Percentiles rank a stretch among this genome's conserved stretches.
These are phyloP conservation scores for Alloscopus bannaensis DNA, from an alignment of 2,888 invertebrate species.

Conservation along the genomic window DNA sequence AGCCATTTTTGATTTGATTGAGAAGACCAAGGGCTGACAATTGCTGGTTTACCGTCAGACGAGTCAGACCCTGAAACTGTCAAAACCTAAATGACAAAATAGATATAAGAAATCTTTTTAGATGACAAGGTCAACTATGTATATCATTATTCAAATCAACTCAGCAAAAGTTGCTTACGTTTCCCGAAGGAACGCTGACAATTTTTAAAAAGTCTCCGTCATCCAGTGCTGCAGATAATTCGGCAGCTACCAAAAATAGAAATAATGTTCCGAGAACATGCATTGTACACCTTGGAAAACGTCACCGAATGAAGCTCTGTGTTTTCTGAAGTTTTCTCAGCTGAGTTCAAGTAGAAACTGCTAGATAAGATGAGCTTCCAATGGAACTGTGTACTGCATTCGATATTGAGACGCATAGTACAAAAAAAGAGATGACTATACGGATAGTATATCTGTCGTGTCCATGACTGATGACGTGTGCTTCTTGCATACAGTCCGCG, in stretches of 20 bases:
- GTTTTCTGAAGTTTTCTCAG: constrained; percentile 22
- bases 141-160: constrained; percentile 8
- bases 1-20: constrained; percentile 68
- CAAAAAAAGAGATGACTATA: not conserved
- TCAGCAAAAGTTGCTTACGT: constrained; percentile 38
- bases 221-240: constrained; percentile 28
- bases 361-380: not conserved
- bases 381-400: not conserved
- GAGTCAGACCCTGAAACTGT: constrained; percentile 57
- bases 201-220: constrained; percentile 67
- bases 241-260: constrained; percentile 21
- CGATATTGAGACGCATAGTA: not conserved
- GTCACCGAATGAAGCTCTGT: not conserved
- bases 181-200: constrained; percentile 56
- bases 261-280: constrained; percentile 13
- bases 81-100: constrained; percentile 50
- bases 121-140: not conserved
- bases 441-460: not conserved
- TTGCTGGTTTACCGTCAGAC: constrained; percentile 49
- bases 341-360: constrained; percentile 7
- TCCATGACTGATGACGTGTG: not conserved
- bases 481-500: too few relatives aligned
- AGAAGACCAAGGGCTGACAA: constrained; percentile 56
- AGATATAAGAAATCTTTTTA: not conserved
- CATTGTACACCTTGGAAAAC: not conserved